Base-by-base conservation (phyloP, 2,888 invertebrate species). In the Eilema depressum region DNA sequence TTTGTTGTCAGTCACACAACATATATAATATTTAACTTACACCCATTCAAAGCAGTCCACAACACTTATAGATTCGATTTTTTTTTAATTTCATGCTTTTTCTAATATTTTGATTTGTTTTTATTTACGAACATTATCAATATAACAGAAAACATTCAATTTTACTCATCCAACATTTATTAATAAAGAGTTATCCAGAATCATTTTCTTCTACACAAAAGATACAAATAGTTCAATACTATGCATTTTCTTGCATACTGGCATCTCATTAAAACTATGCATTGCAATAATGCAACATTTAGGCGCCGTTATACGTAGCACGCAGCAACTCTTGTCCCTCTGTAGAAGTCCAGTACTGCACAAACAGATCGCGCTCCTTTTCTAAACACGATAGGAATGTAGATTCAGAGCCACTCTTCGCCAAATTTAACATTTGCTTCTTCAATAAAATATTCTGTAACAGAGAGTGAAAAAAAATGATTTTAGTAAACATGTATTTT, bases 271-370 rank as follows among this genome's bases (percentile, higher is more conserved):
- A 41, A 23, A 57, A n/a, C n/a, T n/a, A 53, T 67, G n/a, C n/a
- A n/a, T n/a, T n/a, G n/a, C n/a, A n/a, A n/a, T 33, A 3, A 56
- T 56, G 60, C 17, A 62, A 62, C 28, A 25, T 68, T 75, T 79
- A 82, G 71, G 65, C 70, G 30, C 68, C 66, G 60, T 70, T 75
- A 69, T 82, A 78, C 30, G 66, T 60, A 8, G 89, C 86, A 68
- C 91, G 88, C 37, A 94, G 76, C 63, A 88, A 72, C 68, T 91
- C 95, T 87, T 97, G 97, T 80, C 97, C 98, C 83, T 97, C 97
- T 0, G 93, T 86, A 3, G 97, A 97, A 75, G 96, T 96, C 98
- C 98, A 98, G 85, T 97, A 97, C 77, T 97, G 96, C 8, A 97
- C 93, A 73, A 98, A 94, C 41, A 97, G 91, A 82, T 96, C 96